Percentiles rank a stretch among this genome's conserved stretches.
These are phyloP conservation scores for Amblyopsis hoosieri DNA, from an alignment of 2,797 vertebrate genomes.

Conservation along the genomic window DNA sequence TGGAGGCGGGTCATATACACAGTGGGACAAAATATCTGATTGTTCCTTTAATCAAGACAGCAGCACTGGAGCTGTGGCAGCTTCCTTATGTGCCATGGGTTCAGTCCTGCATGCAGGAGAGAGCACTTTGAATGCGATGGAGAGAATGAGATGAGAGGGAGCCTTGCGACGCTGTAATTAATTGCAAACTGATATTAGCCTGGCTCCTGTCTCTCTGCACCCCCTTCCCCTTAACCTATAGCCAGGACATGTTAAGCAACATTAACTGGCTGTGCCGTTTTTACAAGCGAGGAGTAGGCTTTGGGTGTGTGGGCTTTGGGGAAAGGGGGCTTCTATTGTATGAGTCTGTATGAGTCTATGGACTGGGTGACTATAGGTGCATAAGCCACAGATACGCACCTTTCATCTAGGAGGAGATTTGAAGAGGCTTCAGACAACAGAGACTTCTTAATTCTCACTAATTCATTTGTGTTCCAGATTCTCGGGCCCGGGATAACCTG, in stretches of 20 bases:
- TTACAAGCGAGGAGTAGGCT: conserved; percentile 72
- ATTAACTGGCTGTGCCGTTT: conserved; percentile 87
- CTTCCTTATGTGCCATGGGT: conserved; percentile 63
- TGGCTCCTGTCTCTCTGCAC: conserved; percentile 71
- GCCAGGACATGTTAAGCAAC: conserved; percentile 91
- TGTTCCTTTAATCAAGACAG: conserved; percentile 39
- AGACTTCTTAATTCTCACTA: conserved; percentile 99
- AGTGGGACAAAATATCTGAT: too few species aligned
- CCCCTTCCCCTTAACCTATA: conserved; percentile 88
- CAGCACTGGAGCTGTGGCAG: conserved; percentile 54
- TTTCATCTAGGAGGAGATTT: conserved; percentile 98
- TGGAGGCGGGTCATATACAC: too few species aligned
- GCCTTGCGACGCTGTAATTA: conserved; percentile 86
- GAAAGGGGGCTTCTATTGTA: conserved; percentile 61
- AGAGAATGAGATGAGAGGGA: conserved; percentile 79
- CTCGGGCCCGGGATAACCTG: conserved; percentile 88
- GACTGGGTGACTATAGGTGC: conserved; percentile 80
- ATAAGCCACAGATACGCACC: conserved; percentile 86
- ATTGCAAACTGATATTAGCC: conserved; percentile 82
- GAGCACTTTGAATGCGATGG: conserved; percentile 83
- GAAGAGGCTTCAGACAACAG: conserved; percentile 95
- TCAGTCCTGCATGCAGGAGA: conserved; percentile 65
- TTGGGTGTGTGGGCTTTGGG: conserved; percentile 58
- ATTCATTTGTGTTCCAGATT: conserved; percentile 99
- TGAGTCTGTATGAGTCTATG: conserved; percentile 70